These are phyloP conservation scores for Catajapyx aquilonaris DNA, from an alignment of 1,140 invertebrate species.

Conservation along the genomic window DNA sequence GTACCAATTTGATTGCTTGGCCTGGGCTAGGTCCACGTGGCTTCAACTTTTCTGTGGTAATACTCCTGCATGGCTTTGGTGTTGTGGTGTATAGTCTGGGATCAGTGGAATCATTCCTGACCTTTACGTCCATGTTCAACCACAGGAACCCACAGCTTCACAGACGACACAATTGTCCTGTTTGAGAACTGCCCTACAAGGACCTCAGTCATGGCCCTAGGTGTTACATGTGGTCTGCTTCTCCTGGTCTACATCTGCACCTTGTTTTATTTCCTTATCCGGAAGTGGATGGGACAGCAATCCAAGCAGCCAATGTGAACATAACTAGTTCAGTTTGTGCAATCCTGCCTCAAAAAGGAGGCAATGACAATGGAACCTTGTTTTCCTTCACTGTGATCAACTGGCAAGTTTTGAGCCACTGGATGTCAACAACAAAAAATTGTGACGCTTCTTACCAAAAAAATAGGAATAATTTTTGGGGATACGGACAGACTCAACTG, in stretches of 20 bases:
- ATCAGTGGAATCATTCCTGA: no score
- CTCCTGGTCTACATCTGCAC: constrained; percentile 76
- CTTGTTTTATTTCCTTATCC: constrained; percentile 75
- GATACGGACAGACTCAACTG: no score
- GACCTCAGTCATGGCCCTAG: constrained; percentile 64
- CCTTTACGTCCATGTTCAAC: no score
- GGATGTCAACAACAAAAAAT: neutral
- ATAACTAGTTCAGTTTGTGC: neutral
- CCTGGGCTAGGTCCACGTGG: no score
- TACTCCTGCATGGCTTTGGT: constrained; percentile 10
- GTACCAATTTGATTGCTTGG: no score
- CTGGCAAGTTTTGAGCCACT: neutral
- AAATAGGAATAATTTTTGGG: constrained; percentile 21
- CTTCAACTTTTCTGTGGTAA: constrained; percentile 7
- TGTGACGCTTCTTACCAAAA: constrained; percentile 5
- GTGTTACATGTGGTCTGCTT: constrained; percentile 70
- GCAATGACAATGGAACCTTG: neutral
- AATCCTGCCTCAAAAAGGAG: neutral
- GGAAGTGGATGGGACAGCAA: constrained; percentile 53
- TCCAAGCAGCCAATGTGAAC: neutral
- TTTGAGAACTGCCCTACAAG: constrained; percentile 75
- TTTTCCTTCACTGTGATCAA: neutral
- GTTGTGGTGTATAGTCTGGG: constrained; percentile 3
- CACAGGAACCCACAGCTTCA: no score
- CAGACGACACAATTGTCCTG: constrained; percentile 68